Evolutionary conservation across 2,888 invertebrate genomes (phyloP), one percentile per base, ranked within the genome.

Genomic region (Teleiodes luculella): DNA sequence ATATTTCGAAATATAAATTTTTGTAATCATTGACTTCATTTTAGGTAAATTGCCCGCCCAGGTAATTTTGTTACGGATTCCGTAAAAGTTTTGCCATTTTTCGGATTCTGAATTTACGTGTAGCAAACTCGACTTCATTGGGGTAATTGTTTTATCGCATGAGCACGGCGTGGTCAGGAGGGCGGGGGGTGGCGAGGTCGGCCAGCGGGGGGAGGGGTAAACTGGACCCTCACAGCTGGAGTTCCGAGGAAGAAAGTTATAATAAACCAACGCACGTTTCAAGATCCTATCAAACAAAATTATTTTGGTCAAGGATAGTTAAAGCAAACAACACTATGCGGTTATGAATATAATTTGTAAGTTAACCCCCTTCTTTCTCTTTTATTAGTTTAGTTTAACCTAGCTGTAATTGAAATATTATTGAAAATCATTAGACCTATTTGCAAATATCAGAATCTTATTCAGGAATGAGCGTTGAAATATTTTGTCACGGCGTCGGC

Each of bases 121-220:
- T 70, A 71, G 59, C 70, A 65, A 77, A 76, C 77, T 72, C 72
- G 70, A 78, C 73, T 84, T 79, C 74, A 77, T 74, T 75, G 78
- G 73, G 78, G 85, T 88, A 87, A 88, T 89, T 89, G 86, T 88
- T 89, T 89, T 87, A 88, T 89, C 84, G 88, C 88, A 88, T 89
- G 88, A 82, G 81, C 72, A 72, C 72, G 67, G 76, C 71, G 61
- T 75, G 77, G 78, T 72, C 75, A 79, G 76, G 71, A 67, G 57
- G 60, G 55, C 67, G 57, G 60, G 55, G 65, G 59, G 67, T 57
- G 43, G 60, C 57, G 55, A 54, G 60, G 56, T 64, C 62, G 55
- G 37, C 11, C 18, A 11, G 18, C 43, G 60, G 57, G 55, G 58
- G 64, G 61, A 59, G 59, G 61, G 59, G 67, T 63, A 59, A 65